phyloP scores from a whole-genome alignment of 92 coral and sea anemone genomes.

The Porites evermanni region DNA sequence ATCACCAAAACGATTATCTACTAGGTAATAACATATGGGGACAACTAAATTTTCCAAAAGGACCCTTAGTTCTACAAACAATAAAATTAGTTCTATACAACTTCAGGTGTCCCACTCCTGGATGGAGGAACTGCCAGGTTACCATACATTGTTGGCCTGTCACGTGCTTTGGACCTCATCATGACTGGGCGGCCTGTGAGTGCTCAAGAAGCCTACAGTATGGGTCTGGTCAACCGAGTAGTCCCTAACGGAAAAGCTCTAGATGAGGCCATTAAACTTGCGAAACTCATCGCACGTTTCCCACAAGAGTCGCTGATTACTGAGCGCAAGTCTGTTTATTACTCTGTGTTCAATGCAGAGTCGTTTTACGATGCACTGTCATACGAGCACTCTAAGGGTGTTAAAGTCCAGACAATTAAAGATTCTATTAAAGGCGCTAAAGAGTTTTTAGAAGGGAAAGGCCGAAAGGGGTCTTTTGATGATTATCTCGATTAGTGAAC shows the following conservation, averaged over 20 bases:
- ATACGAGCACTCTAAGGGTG: slow-evolving; percentile 77
- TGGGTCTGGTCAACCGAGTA: slow-evolving; percentile 85
- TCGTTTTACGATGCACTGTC: slow-evolving; percentile 85
- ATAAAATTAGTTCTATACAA: not conserved
- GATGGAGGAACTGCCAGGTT: slow-evolving; percentile 96
- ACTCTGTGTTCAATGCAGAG: slow-evolving; percentile 81
- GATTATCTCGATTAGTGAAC: slow-evolving; percentile 46
- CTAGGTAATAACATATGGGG: no score
- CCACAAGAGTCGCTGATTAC: slow-evolving; percentile 81
- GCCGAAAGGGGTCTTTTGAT: slow-evolving; percentile 91
- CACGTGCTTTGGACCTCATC: slow-evolving; percentile 88
- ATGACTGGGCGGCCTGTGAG: slow-evolving; percentile 91
- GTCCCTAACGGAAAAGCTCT: slow-evolving; percentile 86
- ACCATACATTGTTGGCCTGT: slow-evolving; percentile 88
- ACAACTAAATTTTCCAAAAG: not conserved
- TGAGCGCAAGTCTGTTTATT: slow-evolving; percentile 82
- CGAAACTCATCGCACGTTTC: slow-evolving; percentile 68
- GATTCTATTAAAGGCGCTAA: slow-evolving; percentile 82
- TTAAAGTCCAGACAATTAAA: slow-evolving; percentile 64
- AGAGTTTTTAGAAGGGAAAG: slow-evolving; percentile 79
- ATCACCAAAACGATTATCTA: not conserved
- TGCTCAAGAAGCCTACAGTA: slow-evolving; percentile 78
- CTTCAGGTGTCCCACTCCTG: slow-evolving; percentile 79
- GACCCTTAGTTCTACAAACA: not conserved
- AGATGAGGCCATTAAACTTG: slow-evolving; percentile 75